Evolutionary conservation across 2,113 vertebrate species (phyloP), one percentile per base, ranked within the genome.

Genomic region (Epinephelus cyanopodus): DNA sequence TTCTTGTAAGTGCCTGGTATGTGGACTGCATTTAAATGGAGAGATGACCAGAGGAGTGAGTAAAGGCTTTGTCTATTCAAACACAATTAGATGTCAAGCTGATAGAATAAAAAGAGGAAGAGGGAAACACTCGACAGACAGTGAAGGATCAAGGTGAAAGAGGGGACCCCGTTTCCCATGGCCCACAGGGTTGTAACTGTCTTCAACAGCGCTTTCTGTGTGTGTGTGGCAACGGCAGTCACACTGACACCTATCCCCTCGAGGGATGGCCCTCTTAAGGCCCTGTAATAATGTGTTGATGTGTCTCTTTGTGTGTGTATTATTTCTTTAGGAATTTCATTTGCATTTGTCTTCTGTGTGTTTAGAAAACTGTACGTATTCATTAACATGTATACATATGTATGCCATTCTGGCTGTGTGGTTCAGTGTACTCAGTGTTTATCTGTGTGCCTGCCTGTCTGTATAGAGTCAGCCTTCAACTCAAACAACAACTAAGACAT

Each of bases 101-200:
- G 61, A 45, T 2, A 12, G 47, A 65, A 62, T 6, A 29, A 39
- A 73, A 17, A 25, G 50, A 68, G 33, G 27, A 60, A 64, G n/a
- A 77, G 67, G 65, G 48, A 70, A 19, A 70, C 77, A 72, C 52
- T 77, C 17, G 18, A 54, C 25, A 58, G 68, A 76, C 63, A 15
- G 83, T 4, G 3, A 52, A 71, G 81, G 71, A 82, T 67, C 58
- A 39, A 79, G 74, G 79, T 85, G 70, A 61, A 68, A 77, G 63
- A 79, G 81, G 45, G 63, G 86, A 74, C 33, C 23, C 27, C 29
- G 1, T 88, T 93, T 94, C 92, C 91, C 90, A 92, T 81, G 91
- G 78, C 71, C 91, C 64, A 10, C 4, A 4, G 61, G 57, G 17
- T 12, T 73, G 45, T 6, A 47, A 25, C 63, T 18, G 81, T 74